Base-by-base conservation (phyloP, 2,113 vertebrate species). In the Centropristis striata region DNA sequence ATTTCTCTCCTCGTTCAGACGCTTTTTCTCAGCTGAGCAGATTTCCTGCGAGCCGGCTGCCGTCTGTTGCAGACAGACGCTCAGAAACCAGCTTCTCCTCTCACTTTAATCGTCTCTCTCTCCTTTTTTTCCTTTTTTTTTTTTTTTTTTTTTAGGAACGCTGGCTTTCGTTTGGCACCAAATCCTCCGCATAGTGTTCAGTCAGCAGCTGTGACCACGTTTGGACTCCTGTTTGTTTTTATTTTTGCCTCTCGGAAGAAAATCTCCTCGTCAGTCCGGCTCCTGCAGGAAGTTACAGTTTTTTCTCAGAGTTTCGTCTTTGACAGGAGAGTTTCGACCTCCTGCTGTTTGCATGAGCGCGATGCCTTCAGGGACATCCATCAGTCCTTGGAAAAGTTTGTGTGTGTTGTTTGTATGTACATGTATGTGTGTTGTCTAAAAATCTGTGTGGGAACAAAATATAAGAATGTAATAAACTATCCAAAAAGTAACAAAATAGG, bases 161-260 rank as follows among this genome's bases (percentile, higher is more conserved):
- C 61, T 61, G 58, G 41, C 60, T 53, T 58, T 61, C 2, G 41
- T 83, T 86, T 88, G 83, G 83, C 87, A 84, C 83, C 72, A 63
- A 60, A 64, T 58, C 50, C 18, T 15, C 36, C 28, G 2, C 12
- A 23, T 15, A 47, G 51, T 2, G 49, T 80, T 83, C 75, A 72
- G 68, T 74, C 81, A 42, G 7, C 81, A 66, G 85, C 72, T 64
- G 77, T 15, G 66, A 47, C 51, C 25, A 14, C 27, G 44, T 55
- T 32, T 16, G 21, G 57, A 23, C 21, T 61, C 63, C 32, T n/a
- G 32, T 51, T 25, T 21, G 4, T 44, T 44, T 50, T 57, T 37
- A 1, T 27, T 55, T 58, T 44, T 20, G 42, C 27, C 50, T 39
- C 39, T 44, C n/a, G 15, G 11, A 41, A 51, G 69, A 18, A 36